Evolutionary conservation across 2,888 invertebrate genomes (phyloP), one percentile per base, ranked within the genome.

Genomic region (Helicoverpa assulta): DNA sequence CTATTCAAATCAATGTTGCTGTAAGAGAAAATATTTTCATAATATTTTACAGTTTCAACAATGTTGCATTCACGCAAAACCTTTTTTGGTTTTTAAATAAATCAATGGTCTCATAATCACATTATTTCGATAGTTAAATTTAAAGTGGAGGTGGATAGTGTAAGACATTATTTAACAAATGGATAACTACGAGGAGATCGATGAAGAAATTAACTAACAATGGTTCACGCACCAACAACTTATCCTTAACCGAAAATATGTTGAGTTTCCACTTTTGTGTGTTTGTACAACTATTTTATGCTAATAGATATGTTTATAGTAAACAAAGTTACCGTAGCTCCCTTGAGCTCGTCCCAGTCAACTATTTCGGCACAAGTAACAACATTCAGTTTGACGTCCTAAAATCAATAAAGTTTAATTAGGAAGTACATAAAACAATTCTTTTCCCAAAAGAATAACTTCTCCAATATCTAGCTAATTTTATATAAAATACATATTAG

Each of bases 361-460:
- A 81, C 69, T 72, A 74, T 67, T 64, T 58, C 78, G 67, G 79
- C 71, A 70, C 74, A 80, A 71, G 67, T 77, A 80, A 82, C 73
- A 76, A 80, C 78, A 67, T 70, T 79, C 68, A 76, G 74, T 75
- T 78, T 77, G 69, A 81, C 75, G 64, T 75, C 77, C 76, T 74
- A 80, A 88, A 89, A 89, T 81, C 85, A 86, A 89, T 91, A 91
- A 90, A 92, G 87, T 89, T 87, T 86, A 84, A 85, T 84, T 86
- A 90, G 90, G 90, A 92, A 92, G 90, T 90, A 88, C 83, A 88
- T 85, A 89, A 88, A 93, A 92, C 87, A 94, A 90, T 95, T 95
- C 95, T 95, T 95, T 95, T 95, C 93, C 92, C 80, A 95, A 95
- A 95, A 95, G 95, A 95, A 95, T 95, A 95, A 95, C 95, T 85